These are phyloP conservation scores for Sitodiplosis mosellana DNA, from an alignment of 1,140 invertebrate species.

Conservation along the genomic window DNA sequence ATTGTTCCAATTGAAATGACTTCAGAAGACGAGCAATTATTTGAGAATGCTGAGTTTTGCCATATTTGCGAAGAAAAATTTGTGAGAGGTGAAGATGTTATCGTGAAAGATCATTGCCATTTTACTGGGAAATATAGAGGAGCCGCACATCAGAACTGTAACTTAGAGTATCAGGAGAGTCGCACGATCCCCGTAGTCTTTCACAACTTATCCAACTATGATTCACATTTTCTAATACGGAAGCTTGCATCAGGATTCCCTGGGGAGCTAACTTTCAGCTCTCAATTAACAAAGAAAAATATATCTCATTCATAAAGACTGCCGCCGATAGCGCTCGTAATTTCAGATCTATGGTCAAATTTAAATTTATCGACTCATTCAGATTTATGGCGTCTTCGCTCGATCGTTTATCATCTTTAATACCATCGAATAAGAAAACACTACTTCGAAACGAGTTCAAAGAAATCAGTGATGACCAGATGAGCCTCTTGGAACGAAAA, in stretches of 20 bases:
- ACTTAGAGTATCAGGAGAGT: conserved; percentile 16
- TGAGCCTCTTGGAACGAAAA: conserved; percentile 11
- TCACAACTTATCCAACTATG: conserved; percentile 20
- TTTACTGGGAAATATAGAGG: conserved; percentile 18
- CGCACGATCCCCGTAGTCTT: conserved; percentile 21
- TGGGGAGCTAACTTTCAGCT: conserved; percentile 16
- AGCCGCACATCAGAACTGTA: conserved; percentile 19
- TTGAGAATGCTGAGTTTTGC: conserved; percentile 7
- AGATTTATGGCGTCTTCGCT: no score
- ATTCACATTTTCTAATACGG: conserved; percentile 18
- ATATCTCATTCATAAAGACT: no score
- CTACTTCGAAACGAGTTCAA: no score
- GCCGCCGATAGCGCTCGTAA: conserved; percentile 6
- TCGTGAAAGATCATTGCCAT: conserved; percentile 19
- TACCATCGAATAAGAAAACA: no score
- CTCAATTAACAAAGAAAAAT: conserved; percentile 14
- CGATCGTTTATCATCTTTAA: no score
- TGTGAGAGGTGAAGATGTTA: conserved; percentile 4
- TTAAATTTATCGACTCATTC: conserved; percentile 19
- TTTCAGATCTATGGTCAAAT: no score
- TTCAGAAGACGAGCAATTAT: conserved; percentile 4
- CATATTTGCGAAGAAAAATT: conserved; percentile 15
- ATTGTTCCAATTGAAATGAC: conserved; percentile 9
- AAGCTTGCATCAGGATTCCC: no score
- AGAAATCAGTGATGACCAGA: no score